These are phyloP conservation scores for Stichodactyla helianthus DNA, from an alignment of 64 coral and sea anemone species.

Conservation along the genomic window DNA sequence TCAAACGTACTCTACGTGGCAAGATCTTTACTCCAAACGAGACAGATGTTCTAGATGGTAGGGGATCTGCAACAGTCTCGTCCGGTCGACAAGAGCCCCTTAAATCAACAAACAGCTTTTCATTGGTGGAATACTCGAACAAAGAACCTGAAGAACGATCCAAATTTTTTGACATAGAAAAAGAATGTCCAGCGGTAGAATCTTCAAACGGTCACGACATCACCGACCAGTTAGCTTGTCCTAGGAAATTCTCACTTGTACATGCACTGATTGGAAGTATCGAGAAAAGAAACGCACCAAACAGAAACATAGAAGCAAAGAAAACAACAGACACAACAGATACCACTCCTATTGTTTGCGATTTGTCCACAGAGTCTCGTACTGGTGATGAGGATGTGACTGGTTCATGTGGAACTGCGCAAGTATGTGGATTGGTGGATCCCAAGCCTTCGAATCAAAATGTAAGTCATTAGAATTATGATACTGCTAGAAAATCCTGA, in stretches of 20 bases:
- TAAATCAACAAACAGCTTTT: neutral
- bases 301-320: neutral
- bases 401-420: constrained; percentile 13
- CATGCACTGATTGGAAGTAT: constrained; percentile 52
- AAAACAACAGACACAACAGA: neutral
- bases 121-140: neutral
- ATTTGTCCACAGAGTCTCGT: constrained; percentile 6
- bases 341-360: neutral
- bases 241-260: constrained; percentile 43
- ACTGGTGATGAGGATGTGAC: constrained; percentile 19
- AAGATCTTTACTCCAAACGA: constrained; percentile 34
- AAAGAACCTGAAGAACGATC: constrained; percentile 31
- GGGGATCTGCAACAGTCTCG: neutral
- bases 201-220: constrained; percentile 5
- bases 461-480: neutral
- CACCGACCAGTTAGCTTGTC: neutral
- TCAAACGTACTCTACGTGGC: constrained; percentile 31
- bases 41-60: neutral
- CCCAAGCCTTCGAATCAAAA: neutral
- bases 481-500: too few relatives aligned
- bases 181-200: constrained; percentile 6
- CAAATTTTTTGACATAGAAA: constrained; percentile 55
- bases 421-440: neutral
- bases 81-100: neutral
- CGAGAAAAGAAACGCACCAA: constrained; percentile 31